These are phyloP conservation scores for Adelphocoris suturalis DNA, from an alignment of 2,888 invertebrate genomes.

Conservation along the genomic window DNA sequence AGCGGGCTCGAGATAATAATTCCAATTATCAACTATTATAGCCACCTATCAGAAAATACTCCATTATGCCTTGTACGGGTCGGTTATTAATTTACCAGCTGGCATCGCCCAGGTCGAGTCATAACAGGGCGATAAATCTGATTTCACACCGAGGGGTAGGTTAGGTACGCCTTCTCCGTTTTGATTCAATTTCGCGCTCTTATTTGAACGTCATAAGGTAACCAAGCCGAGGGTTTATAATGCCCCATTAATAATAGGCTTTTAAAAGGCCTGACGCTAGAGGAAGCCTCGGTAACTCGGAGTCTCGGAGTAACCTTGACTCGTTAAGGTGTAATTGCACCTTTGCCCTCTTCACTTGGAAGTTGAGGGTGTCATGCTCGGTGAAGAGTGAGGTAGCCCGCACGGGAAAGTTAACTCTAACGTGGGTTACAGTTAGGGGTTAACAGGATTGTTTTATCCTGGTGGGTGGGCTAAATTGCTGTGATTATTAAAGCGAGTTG, in stretches of 20 bases:
- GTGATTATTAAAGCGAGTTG: too few species aligned
- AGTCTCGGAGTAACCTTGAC: neutral
- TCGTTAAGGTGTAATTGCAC: constrained; percentile 25
- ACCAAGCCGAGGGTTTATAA: neutral
- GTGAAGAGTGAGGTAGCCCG: neutral
- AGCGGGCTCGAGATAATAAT: neutral
- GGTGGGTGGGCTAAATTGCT: neutral
- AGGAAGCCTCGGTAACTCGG: neutral
- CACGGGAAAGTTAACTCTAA: neutral
- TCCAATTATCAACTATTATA: constrained; percentile 12
- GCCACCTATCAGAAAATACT: constrained; percentile 7
- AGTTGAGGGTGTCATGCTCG: constrained; percentile 13
- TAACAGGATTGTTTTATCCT: neutral
- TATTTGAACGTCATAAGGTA: constrained; percentile 30
- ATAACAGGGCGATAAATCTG: constrained; percentile 39
- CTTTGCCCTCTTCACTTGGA: neutral
- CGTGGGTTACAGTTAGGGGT: neutral
- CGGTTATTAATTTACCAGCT: constrained; percentile 8
- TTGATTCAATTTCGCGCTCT: constrained; percentile 32
- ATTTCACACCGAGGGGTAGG: neutral
- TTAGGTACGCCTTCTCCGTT: constrained; percentile 26
- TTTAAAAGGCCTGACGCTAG: neutral
- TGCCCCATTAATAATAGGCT: constrained; percentile 11
- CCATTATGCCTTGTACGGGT: neutral
- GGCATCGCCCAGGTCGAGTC: neutral